Conservation (phyloP, 2,113 vertebrate genomes). For the Chionomys nivalis region DNA sequence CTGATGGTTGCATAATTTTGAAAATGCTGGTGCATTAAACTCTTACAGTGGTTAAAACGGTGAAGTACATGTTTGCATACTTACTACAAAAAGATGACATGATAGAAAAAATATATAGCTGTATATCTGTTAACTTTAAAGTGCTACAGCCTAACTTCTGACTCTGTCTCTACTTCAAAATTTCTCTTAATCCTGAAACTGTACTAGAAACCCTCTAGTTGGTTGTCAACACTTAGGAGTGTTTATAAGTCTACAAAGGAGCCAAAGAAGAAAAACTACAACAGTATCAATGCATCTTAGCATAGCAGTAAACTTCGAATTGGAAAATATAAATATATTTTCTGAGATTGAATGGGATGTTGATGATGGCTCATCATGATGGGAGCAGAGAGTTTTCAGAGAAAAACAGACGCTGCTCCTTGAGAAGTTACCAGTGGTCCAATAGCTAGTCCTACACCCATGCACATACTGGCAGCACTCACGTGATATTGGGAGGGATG, state of each 20-base stretch:
- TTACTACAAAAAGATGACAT: background rate
- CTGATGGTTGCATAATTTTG: background rate
- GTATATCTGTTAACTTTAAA: background rate
- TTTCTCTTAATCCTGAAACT: background rate
- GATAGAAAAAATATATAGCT: background rate
- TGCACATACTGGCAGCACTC: background rate
- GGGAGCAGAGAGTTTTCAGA: slow-evolving; percentile 15
- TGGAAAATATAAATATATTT: background rate
- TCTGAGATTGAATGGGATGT: background rate
- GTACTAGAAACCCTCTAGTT: background rate
- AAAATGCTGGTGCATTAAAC: background rate
- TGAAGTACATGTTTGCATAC: background rate
- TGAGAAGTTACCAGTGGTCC: background rate
- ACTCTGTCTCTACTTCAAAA: background rate
- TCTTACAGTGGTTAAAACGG: background rate
- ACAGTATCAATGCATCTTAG: background rate
- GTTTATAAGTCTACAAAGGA: background rate
- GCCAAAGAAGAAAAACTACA: background rate
- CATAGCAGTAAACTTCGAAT: background rate
- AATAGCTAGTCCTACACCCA: too few species aligned
- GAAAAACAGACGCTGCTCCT: background rate
- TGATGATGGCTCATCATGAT: background rate
- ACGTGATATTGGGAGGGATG: background rate
- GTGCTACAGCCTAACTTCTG: background rate
- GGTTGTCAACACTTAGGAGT: background rate